Base-by-base conservation (phyloP, 1,140 invertebrate genomes). In the Tetramorium parvispinum region DNA sequence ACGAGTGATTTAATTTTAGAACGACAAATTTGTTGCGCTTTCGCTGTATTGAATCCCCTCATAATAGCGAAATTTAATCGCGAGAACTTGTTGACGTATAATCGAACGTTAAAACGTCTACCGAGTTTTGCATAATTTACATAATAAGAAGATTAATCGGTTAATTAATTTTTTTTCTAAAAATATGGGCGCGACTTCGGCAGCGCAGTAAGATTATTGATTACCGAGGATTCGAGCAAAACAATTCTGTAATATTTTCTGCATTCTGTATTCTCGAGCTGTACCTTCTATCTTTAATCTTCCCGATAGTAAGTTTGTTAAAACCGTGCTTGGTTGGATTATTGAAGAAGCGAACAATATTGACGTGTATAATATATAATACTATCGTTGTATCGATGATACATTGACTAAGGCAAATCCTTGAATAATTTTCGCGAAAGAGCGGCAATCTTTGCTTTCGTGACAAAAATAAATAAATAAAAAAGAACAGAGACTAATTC, bases 71-170 rank as follows among this genome's bases (percentile, higher is more conserved):
- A 75, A 73, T 83, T 73, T 75, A 83, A 83, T 59, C 53, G 40
- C 68, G 79, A 49, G 13, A 37, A 75, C 5, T 46, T 82, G 79
- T 83, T 83, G 68, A 83, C 40, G 79, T 40, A 83, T 75, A 75
- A 73, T 37, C 68, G 21, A 83, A 57, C 27, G 53, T 83, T 75
- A 75, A 83, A 83, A n/a, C 68, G 37, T 73, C 13, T 24, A 40
- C 11, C 40, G 51, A 73, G 68, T 18, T 83, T 37, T 59, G 27
- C 68, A 83, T 83, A 83, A 83, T 73, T 73, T 55, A 73, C 11
- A 2, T 46, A 75, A 75, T 83, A 75, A 83, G 68, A 61, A 71
- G 79, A 75, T 83, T 83, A 83, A 46, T 37, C 68, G 68, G 40
- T 83, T 83, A 75, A 75, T 75, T 61, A 11, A 61, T 46, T 75